phyloP scores from a whole-genome alignment of 2,888 invertebrate species.

The Syritta pipiens region DNA sequence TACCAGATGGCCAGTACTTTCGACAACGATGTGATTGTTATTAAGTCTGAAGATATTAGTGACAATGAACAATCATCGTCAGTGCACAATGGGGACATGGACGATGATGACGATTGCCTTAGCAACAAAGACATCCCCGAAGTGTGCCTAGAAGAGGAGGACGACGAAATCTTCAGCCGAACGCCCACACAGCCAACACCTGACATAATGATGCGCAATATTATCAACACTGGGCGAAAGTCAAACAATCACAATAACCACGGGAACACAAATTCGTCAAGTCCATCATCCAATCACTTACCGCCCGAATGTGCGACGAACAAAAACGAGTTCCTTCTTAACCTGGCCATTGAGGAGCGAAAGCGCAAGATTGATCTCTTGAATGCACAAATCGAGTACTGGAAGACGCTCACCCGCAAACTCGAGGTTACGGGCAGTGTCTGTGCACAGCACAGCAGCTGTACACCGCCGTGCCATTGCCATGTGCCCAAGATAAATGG shows the following conservation, averaged over 20 bases:
- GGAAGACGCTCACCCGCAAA: conserved; percentile 78
- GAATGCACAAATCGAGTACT: conserved; percentile 78
- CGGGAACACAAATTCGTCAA: conserved; percentile 71
- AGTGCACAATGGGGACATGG: conserved; percentile 72
- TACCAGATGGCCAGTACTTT: conserved; percentile 70
- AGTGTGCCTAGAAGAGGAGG: conserved; percentile 78
- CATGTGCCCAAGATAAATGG: conserved; percentile 76
- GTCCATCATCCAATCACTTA: conserved; percentile 71
- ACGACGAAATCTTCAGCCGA: conserved; percentile 76
- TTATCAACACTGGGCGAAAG: conserved; percentile 32
- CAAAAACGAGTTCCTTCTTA: conserved; percentile 75
- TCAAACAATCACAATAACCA: conserved; percentile 69
- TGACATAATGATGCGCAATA: conserved; percentile 33
- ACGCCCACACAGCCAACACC: conserved; percentile 69
- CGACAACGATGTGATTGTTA: conserved; percentile 78
- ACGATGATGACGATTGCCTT: conserved; percentile 76
- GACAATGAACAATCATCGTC: conserved; percentile 77
- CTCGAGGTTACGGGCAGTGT: conserved; percentile 72
- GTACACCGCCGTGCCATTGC: conserved; percentile 75
- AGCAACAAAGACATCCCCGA: conserved; percentile 78
- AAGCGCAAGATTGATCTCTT: conserved; percentile 77
- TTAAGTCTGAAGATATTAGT: conserved; percentile 78
- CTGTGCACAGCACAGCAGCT: conserved; percentile 73
- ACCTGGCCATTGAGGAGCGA: conserved; percentile 77
- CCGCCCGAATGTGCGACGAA: conserved; percentile 47